A percentile compares a stretch with the other conserved stretches of the same genome.
Evolutionary conservation across 2,797 vertebrate species (phyloP).

Genomic region (Tarsius wallacei): DNA sequence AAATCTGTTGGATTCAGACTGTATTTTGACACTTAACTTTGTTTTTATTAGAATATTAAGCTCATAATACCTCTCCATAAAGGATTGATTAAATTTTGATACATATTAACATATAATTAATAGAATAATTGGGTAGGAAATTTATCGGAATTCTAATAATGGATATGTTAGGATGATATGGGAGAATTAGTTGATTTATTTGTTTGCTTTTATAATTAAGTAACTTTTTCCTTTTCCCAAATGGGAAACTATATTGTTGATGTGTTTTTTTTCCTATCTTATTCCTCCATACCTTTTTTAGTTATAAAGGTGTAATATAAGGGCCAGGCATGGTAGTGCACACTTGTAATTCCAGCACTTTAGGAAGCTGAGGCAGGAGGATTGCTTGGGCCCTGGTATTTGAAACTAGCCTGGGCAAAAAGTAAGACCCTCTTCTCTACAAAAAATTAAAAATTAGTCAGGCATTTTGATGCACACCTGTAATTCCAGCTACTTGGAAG

Average conservation of each 20-base stretch:
- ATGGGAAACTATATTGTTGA: not conserved
- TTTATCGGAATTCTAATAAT: slow-evolving; percentile 38
- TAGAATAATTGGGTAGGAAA: not conserved
- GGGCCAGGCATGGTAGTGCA: too few species aligned
- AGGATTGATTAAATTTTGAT: slow-evolving; percentile 47
- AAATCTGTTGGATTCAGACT: not conserved
- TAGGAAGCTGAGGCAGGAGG: too few species aligned
- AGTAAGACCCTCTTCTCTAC: too few species aligned
- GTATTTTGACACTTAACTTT: slow-evolving; percentile 3
- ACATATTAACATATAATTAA: slow-evolving; percentile 15
- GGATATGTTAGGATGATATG: not conserved
- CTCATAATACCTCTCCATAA: not conserved
- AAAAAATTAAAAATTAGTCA: too few species aligned
- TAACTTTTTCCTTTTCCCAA: not conserved
- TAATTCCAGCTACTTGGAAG: too few species aligned
- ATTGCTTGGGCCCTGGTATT: too few species aligned
- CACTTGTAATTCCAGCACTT: too few species aligned
- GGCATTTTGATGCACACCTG: too few species aligned
- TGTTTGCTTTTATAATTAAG: slow-evolving; percentile 38
- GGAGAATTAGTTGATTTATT: not conserved
- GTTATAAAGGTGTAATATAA: not conserved
- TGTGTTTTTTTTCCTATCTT: not conserved
- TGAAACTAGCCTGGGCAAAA: too few species aligned
- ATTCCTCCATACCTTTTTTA: not conserved
- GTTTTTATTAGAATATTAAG: slow-evolving; percentile 17